Base-by-base conservation (phyloP, 1,140 invertebrate species). In the Dendrolimus punctatus region DNA sequence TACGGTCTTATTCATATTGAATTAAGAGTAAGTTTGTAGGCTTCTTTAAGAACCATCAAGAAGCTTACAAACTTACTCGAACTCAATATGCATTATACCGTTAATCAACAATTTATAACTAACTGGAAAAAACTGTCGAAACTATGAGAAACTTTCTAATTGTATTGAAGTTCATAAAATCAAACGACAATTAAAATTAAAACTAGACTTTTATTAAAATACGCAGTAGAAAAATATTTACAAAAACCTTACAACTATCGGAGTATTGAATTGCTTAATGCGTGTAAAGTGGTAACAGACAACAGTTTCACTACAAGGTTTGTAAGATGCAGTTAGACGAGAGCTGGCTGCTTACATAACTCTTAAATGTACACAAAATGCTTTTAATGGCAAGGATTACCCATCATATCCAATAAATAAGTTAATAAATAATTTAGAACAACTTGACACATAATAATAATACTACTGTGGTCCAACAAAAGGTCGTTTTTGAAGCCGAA, bases 241-340 rank as follows among this genome's bases (percentile, higher is more conserved):
- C 82, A 85, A 82, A 78, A 76, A 57, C 44, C 71, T 72, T 78
- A 82, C 55, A 55, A 57, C 73, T 84, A 84, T 68, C 53, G 73
- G 80, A 85, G 82, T 85, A 85, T 82, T 80, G 71, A 81, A 80
- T 80, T 82, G 80, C 78, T 69, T 72, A 57, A 71, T 60, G 70
- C 64, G 63, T 67, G 62, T 63, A 61, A 64, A 73, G 63, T 80
- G 79, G 74, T 80, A 82, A 80, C 76, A 71, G 68, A 57, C 69
- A 23, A 23, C 23, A 23, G 23, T 23, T 23, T 23, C 23, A 23
- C 23, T 23, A 23, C 23, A 23, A 23, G 23, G 65, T 66, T 55
- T 49, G 49, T 47, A 41, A 58, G 39, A 54, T 40, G 43, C 43
- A 45, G n/a, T 40, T 10, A 42, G 8, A 50, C 23, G 23, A 23